Base-by-base conservation (phyloP, 2,113 vertebrate species). In the Cervus canadensis region DNA sequence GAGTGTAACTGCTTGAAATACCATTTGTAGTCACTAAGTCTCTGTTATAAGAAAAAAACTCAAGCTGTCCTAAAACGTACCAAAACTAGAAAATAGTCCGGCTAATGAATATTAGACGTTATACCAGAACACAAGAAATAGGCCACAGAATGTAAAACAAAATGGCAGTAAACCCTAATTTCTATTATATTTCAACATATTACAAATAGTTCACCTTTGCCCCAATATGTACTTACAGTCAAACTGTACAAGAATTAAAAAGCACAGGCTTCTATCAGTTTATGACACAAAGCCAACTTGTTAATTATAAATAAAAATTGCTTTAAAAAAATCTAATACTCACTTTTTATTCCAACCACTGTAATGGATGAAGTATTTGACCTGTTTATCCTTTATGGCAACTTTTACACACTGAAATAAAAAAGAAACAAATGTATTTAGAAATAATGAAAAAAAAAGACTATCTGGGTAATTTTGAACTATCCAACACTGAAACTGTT, bases 281-380 rank as follows among this genome's bases (percentile, higher is more conserved):
- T n/a, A 76, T 11, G 48, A 30, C 50, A 67, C 78, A 89, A 83
- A 91, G 36, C 71, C 81, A 50, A 0, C 21, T 15, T 87, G 45
- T 94, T 62, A 45, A 36, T 40, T 25, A 67, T 40, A 95, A 87
- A 76, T 40, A 94, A 90, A 96, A 87, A 26, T 33, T 92, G 85
- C 57, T 98, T 88, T 82, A 1, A 40, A 25, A 57, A 97, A 16
- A 60, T 13, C 83, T 78, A 96, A 96, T 95, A 99, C 99, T 99
- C 99, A 99, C 99, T 99, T 99, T 98, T 99, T 99, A 99, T 99
- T 99, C 99, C 99, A 99, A 71, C 99, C 99, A 97, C 99, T 99
- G 99, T 99, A 99, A 99, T 99, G 99, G 99, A 99, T 99, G 50
- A 99, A 99, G 98, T 99, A 99, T 98, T 99, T 99, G 98, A 99